Base-by-base conservation (phyloP, 2,888 invertebrate genomes). In the Heliconius hortense region DNA sequence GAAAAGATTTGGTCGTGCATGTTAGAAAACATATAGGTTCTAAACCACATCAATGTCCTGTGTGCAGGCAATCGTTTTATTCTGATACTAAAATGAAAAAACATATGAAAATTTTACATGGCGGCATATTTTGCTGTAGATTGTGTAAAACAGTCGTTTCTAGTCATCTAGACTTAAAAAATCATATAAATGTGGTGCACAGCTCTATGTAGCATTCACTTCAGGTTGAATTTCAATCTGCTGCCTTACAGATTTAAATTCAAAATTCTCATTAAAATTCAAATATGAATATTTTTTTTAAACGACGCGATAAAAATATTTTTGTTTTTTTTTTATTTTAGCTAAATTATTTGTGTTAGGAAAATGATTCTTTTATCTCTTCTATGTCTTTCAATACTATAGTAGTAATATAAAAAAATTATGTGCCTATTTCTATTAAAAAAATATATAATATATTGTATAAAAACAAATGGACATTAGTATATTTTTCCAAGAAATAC, bases 21-120 rank as follows among this genome's bases (percentile, higher is more conserved):
- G 84, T 94, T 0, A 82, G 92, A 18, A 91, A 88, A 66, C 94
- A 94, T 81, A 90, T 92, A 2, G 90, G 91, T 0, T 86, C 84
- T 0, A 91, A 87, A 10, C 93, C 94, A 0, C 87, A 88, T 77
- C 78, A 79, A 0, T 94, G 94, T 78, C 86, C 86, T 1, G 79
- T 93, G 2, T 94, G 93, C 60, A 81, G 82, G 0, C 83, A 88
- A 78, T 75, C 85, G 0, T 94, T 92, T 74, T 89, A 90, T 78
- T 90, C 91, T 0, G 86, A 86, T 35, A 77, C 59, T 0, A 85
- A 86, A 76, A 82, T 85, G n/a, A 86, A 82, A 75, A 79, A 80
- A 2, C 93, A 94, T 76, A 88, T 92, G 90, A 87, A 80, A 72
- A 75, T 82, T 0, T 80, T 78, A 13, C 93, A 93, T n/a, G 93